phyloP scores from a whole-genome alignment of 2,888 invertebrate genomes.

The Sthenelais limicola region DNA sequence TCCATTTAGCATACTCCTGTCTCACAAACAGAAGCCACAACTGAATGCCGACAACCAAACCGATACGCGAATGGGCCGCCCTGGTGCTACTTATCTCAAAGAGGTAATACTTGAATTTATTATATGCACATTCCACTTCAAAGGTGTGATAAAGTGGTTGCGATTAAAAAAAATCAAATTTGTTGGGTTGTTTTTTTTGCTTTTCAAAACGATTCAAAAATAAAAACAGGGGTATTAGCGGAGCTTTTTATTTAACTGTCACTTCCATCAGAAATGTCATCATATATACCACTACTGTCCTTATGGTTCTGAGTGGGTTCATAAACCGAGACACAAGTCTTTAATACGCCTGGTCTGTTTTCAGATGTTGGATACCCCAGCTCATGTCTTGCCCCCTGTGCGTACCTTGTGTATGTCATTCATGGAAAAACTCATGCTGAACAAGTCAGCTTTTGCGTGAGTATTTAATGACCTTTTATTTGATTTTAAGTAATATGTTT shows the following conservation, averaged over 20 bases:
- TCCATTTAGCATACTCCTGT: conserved; percentile 56
- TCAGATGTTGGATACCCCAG: conserved; percentile 56
- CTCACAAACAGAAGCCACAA: conserved; percentile 45
- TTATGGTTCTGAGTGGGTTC: too few species aligned
- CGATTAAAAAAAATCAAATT: background rate
- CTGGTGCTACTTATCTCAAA: conserved; percentile 42
- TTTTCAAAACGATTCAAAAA: too few species aligned
- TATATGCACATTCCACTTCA: too few species aligned
- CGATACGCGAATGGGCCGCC: conserved; percentile 39
- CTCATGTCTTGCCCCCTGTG: conserved; percentile 58
- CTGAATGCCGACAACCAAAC: conserved; percentile 7
- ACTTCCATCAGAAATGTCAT: too few species aligned
- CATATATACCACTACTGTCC: too few species aligned
- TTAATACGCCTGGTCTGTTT: too few species aligned
- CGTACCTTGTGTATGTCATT: conserved; percentile 55
- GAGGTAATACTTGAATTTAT: conserved; percentile 44
- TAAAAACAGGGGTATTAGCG: too few species aligned
- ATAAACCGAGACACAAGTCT: too few species aligned
- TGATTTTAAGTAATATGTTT: background rate
- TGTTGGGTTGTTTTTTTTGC: too few species aligned
- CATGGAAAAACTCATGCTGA: conserved; percentile 53
- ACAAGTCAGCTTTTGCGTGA: conserved; percentile 17
- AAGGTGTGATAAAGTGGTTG: background rate
- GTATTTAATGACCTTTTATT: background rate
- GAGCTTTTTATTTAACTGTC: too few species aligned